Evolutionary conservation across 2,888 invertebrate genomes (phyloP).

Genomic region (Lepidochrysops patricia): DNA sequence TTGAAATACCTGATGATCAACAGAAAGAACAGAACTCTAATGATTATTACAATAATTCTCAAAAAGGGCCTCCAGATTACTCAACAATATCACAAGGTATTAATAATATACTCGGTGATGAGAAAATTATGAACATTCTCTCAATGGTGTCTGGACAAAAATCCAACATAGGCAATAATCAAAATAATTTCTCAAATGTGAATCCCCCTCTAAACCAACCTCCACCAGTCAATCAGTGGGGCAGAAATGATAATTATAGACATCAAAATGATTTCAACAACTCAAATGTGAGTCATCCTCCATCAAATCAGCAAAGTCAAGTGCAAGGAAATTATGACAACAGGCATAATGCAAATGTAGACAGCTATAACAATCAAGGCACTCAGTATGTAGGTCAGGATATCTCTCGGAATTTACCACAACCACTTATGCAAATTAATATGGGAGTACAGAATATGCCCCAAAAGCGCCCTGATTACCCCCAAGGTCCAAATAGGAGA

Average conservation of each 20-base stretch:
- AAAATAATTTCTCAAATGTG: not conserved
- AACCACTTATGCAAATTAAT: conserved; percentile 22
- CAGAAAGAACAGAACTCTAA: conserved; percentile 16
- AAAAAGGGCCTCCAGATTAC: conserved; percentile 54
- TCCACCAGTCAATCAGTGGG: conserved; percentile 33
- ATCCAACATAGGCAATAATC: conserved; percentile 15
- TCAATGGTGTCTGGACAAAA: conserved; percentile 52
- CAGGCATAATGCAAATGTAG: not conserved
- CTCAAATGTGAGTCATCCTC: conserved; percentile 15
- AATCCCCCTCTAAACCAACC: not conserved
- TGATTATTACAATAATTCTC: not conserved
- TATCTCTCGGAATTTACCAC: conserved; percentile 21
- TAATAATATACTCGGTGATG: conserved; percentile 76
- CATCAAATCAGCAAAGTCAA: conserved; percentile 14
- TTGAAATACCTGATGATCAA: conserved; percentile 45
- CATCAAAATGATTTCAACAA: conserved; percentile 12
- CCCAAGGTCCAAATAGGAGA: conserved; percentile 26
- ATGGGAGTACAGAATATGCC: conserved; percentile 31
- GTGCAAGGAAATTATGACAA: conserved; percentile 13
- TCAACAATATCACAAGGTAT: conserved; percentile 77
- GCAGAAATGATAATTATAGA: conserved; percentile 32
- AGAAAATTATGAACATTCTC: conserved; percentile 76
- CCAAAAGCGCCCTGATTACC: conserved; percentile 29
- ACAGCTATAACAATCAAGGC: conserved; percentile 25
- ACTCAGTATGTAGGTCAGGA: conserved; percentile 27